Base-by-base conservation (phyloP, 1,140 invertebrate species). In the Globodera ellingtonae region DNA sequence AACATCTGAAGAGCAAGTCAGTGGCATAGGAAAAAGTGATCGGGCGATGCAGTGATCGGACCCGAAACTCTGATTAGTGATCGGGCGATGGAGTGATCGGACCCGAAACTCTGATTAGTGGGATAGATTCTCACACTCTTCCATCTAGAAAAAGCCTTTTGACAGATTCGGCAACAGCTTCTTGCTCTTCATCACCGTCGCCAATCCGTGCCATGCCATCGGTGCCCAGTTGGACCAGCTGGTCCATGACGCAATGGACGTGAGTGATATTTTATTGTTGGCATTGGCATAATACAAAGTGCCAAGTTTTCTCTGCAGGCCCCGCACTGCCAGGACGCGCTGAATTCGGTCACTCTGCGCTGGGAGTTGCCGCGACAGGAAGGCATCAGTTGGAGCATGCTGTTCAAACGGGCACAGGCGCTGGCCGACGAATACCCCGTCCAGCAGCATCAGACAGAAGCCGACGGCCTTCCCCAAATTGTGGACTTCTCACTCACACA, bases 1-100 rank as follows among this genome's bases (percentile, higher is more conserved):
- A 93, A 71, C 91, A 93, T 81, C 90, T 94, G 13, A 93, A 94
- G 83, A 84, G 81, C 80, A 73, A 84, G 82, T 83, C 15, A 59
- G 73, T 0, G 75, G 18, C 71, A 78, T 52, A 18, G 46, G 18
- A 47, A 24, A 44, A 4, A 50, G n/a, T 18, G 47, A 62, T 48
- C n/a, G 35, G 59, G 59, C 75, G 18, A 47, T 62, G 35, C 0
- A 50, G n/a, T 18, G 47, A 62, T 56, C 76, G 18, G 56, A 59
- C 50, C 1, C 50, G 10, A 59, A 59, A 15, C 15, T 35, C 48
- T 44, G 15, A 78, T 75, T 0, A 15, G 5, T 75, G 47, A 50
- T 48, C n/a, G 35, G 59, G 59, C 75, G 18, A 47, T 62, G 35
- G 3, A 50, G n/a, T 18, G 47, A 62, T 56, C 76, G 18, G 56